Evolutionary conservation across 2,797 vertebrate genomes (phyloP).

Genomic region (Poecilia velifera): DNA sequence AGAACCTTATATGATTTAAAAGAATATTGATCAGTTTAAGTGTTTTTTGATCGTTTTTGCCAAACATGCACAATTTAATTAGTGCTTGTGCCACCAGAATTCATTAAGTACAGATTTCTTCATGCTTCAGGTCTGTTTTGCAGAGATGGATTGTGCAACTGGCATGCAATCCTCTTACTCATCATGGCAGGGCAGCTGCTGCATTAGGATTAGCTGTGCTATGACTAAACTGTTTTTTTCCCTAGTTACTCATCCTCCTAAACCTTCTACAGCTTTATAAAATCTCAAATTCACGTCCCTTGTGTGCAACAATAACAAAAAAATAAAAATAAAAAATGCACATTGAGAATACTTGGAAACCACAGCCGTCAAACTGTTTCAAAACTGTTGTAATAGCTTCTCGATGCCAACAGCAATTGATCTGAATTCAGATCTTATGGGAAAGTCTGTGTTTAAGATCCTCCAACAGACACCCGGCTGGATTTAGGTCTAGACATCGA

Average conservation of each 20-base stretch:
- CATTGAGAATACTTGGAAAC: background rate
- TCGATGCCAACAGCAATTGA: background rate
- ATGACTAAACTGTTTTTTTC: conserved; percentile 1
- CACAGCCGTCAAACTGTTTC: background rate
- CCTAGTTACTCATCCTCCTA: background rate
- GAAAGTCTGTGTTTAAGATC: background rate
- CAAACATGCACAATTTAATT: background rate
- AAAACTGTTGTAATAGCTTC: background rate
- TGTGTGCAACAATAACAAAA: too few species aligned
- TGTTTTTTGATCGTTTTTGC: background rate
- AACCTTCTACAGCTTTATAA: background rate
- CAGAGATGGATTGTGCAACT: background rate
- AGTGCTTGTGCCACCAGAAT: background rate
- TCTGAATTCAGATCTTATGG: background rate
- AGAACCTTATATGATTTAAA: background rate
- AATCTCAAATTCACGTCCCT: background rate
- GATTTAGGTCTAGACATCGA: background rate
- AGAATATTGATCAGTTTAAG: background rate
- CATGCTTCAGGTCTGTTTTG: background rate
- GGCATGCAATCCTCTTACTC: background rate
- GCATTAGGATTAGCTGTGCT: background rate
- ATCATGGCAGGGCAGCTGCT: background rate
- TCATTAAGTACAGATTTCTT: background rate
- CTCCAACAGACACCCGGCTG: background rate
- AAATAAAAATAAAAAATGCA: too few species aligned